These are phyloP conservation scores for Holacanthella duospinosa DNA, from an alignment of 2,888 invertebrate species.

Conservation along the genomic window DNA sequence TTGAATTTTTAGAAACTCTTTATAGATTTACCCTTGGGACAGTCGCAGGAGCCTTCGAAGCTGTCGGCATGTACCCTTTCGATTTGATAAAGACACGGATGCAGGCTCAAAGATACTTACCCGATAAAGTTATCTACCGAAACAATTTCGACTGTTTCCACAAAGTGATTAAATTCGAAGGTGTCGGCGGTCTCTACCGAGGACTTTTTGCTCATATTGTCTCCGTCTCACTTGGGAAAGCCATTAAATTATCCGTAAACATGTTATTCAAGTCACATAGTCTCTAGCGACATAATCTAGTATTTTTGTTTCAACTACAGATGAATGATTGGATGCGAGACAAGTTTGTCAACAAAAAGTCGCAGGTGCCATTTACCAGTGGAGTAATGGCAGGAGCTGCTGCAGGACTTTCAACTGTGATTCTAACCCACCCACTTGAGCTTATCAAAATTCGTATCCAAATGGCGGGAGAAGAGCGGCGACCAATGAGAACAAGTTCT, in stretches of 20 bases:
- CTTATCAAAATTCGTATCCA: conserved; percentile 98
- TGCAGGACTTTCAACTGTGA: conserved; percentile 86
- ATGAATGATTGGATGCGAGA: conserved; percentile 92
- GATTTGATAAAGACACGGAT: conserved; percentile 96
- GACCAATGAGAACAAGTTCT: conserved; percentile 73
- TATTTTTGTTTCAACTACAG: conserved; percentile 45
- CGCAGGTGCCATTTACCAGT: conserved; percentile 65
- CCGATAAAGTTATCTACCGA: conserved; percentile 86
- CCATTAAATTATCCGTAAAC: conserved; percentile 88
- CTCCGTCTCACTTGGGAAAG: conserved; percentile 98
- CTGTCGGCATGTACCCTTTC: conserved; percentile 96
- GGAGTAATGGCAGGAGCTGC: conserved; percentile 84
- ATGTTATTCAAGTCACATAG: too few relatives aligned
- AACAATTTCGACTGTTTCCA: conserved; percentile 94
- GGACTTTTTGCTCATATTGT: conserved; percentile 91
- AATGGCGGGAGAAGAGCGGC: conserved; percentile 92
- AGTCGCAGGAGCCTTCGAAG: conserved; percentile 89
- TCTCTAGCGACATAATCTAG: too few relatives aligned
- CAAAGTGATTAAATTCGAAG: conserved; percentile 63
- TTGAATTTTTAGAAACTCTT: conserved; percentile 78
- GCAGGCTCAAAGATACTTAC: conserved; percentile 85
- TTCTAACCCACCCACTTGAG: conserved; percentile 97
- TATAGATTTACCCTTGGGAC: conserved; percentile 89
- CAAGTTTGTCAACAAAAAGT: conserved; percentile 73
- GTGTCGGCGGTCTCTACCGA: conserved; percentile 76